Evolutionary conservation across 2,888 invertebrate species (phyloP).

Genomic region (Stenchaetothrips biformis): DNA sequence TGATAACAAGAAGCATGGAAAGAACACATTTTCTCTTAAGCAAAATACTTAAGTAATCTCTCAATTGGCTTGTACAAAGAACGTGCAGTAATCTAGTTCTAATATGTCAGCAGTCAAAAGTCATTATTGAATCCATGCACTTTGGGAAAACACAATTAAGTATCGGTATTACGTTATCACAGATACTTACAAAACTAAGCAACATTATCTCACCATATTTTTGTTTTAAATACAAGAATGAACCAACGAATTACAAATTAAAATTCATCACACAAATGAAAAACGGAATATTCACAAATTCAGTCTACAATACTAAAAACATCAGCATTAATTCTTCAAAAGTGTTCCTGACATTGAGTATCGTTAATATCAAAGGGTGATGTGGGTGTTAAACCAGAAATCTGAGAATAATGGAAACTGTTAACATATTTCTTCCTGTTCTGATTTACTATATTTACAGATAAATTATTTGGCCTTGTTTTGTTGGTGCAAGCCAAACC

Average conservation of each 20-base stretch:
- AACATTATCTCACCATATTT: neutral
- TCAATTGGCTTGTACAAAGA: too few relatives aligned
- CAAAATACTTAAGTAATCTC: too few relatives aligned
- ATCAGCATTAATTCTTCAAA: neutral
- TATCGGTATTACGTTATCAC: conserved; percentile 11
- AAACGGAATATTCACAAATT: too few relatives aligned
- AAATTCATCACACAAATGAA: too few relatives aligned
- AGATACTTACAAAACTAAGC: conserved; percentile 3
- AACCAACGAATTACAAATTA: too few relatives aligned
- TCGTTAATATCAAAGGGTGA: conserved; percentile 22
- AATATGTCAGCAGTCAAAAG: too few relatives aligned
- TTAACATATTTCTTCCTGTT: conserved; percentile 19
- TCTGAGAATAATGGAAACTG: neutral
- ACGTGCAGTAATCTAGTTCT: too few relatives aligned
- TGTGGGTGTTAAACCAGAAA: neutral
- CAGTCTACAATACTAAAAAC: too few relatives aligned
- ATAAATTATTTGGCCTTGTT: neutral
- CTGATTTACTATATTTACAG: neutral
- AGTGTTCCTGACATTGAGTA: neutral
- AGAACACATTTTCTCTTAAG: too few relatives aligned
- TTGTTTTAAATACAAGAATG: too few relatives aligned
- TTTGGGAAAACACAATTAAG: neutral
- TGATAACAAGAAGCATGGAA: too few relatives aligned
- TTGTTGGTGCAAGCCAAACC: neutral
- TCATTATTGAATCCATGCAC: too few relatives aligned